A percentile compares a stretch with the other conserved stretches of the same genome.
These are phyloP conservation scores for Pterocles burchelli DNA, from an alignment of 2,113 vertebrate species.

Conservation along the genomic window DNA sequence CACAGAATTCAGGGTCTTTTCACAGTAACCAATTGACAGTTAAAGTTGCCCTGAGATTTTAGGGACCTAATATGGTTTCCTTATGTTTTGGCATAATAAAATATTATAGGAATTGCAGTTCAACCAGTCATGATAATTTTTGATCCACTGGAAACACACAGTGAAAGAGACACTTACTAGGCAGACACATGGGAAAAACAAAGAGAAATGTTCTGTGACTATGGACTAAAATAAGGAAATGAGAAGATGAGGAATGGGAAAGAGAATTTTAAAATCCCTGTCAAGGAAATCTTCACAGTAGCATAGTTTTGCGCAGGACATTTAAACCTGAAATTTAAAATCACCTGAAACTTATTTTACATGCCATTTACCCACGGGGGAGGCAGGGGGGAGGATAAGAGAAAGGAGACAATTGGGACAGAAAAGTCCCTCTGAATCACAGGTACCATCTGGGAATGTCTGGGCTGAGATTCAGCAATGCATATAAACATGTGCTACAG, in stretches of 20 bases:
- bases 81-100: background rate
- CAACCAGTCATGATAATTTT: background rate
- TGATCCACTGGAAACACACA: background rate
- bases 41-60: background rate
- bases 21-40: background rate
- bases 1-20: background rate
- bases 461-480: background rate
- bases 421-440: background rate
- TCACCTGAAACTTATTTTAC: background rate
- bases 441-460: no score
- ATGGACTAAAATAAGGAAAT: background rate
- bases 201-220: background rate
- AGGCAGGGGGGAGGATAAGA: background rate
- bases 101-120: background rate
- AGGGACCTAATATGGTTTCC: background rate
- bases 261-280: background rate
- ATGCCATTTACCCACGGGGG: background rate
- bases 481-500: background rate
- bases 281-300: background rate
- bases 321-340: background rate
- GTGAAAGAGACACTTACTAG: background rate
- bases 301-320: background rate
- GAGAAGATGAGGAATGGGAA: background rate
- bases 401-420: background rate
- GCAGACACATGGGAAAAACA: background rate